A percentile compares a stretch with the other conserved stretches of the same genome.
Evolutionary conservation across 2,113 vertebrate genomes (phyloP).

Genomic region (Tonatia bakeri): DNA sequence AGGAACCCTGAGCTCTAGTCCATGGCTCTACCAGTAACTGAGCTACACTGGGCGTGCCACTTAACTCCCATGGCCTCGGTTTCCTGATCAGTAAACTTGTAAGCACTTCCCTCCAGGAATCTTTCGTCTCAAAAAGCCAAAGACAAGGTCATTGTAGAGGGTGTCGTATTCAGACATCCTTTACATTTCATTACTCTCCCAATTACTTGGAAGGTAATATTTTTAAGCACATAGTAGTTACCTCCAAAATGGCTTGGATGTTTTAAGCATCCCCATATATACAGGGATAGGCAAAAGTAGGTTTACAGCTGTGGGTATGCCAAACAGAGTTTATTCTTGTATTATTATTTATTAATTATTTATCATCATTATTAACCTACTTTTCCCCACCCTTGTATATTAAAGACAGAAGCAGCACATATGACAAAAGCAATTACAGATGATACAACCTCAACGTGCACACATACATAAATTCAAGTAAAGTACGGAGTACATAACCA

Average conservation of each 20-base stretch:
- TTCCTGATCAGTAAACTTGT: not conserved
- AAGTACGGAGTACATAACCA: not conserved
- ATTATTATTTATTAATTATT: not conserved
- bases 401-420: not conserved
- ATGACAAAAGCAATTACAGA: not conserved
- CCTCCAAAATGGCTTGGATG: not conserved
- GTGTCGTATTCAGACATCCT: not conserved
- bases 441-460: rapidly evolving
- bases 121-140: not conserved
- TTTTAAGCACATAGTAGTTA: not conserved
- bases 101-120: not conserved
- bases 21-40: not conserved
- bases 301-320: not conserved
- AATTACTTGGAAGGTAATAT: not conserved
- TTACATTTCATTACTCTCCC: not conserved
- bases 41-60: rapidly evolving
- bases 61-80: not conserved
- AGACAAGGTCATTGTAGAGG: not conserved
- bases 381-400: not conserved
- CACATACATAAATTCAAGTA: not conserved
- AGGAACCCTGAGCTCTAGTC: not conserved
- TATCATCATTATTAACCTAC: not conserved
- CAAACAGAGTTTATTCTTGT: not conserved
- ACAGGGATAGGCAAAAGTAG: not conserved
- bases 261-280: not conserved